Conservation (phyloP, 2,113 vertebrate species). For the Epinephelus moara region DNA sequence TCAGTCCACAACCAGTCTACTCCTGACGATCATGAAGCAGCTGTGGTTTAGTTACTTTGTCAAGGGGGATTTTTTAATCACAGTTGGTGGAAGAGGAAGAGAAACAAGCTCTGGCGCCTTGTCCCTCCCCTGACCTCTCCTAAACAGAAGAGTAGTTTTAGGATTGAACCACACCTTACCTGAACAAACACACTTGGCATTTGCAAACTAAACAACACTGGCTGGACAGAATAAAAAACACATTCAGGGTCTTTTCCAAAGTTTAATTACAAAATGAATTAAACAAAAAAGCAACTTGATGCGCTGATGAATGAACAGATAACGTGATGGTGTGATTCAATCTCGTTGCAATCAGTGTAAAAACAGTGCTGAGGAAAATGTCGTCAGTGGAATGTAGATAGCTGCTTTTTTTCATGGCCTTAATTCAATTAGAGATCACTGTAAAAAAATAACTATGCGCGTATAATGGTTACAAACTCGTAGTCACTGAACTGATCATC, state of each 20-base stretch:
- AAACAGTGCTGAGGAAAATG: constrained; percentile 22
- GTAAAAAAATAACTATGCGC: background rate
- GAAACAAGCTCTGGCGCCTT: background rate
- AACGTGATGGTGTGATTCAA: constrained; percentile 7
- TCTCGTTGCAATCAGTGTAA: constrained; percentile 49
- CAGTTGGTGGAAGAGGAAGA: background rate
- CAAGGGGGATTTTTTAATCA: background rate
- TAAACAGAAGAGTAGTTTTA: background rate
- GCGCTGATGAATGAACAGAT: constrained; percentile 41
- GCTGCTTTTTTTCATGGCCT: background rate
- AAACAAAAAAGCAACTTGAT: constrained; percentile 42
- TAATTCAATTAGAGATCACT: background rate
- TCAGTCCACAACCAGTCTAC: no score
- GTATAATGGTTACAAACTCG: background rate
- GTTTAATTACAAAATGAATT: constrained; percentile 81
- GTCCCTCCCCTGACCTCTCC: background rate
- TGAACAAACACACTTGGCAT: background rate
- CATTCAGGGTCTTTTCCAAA: constrained; percentile 30
- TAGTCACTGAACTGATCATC: background rate
- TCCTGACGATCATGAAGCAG: background rate
- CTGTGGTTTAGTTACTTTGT: background rate
- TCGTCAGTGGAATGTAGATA: constrained; percentile 52
- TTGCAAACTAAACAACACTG: background rate
- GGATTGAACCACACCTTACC: background rate
- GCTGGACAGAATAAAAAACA: constrained; percentile 21